A percentile compares a stretch with the other conserved stretches of the same genome.
These are phyloP conservation scores for Zygogramma bicolorata DNA, from an alignment of 2,888 invertebrate genomes.

Conservation along the genomic window DNA sequence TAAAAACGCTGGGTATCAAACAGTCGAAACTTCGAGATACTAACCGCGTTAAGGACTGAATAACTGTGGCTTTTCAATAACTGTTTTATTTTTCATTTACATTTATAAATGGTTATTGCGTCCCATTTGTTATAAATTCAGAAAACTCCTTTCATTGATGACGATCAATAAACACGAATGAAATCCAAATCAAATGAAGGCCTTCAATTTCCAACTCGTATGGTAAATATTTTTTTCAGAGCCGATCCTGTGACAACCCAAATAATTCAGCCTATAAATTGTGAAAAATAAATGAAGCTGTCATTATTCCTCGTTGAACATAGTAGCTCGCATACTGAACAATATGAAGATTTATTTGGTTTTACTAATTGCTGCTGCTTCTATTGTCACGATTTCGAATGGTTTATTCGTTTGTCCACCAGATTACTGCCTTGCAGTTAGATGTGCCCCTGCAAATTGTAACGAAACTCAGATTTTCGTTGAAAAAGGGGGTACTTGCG, in stretches of 20 bases:
- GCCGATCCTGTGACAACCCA: neutral
- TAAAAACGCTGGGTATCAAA: too few relatives aligned
- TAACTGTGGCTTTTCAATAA: too few relatives aligned
- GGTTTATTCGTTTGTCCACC: constrained; percentile 10
- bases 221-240: too few relatives aligned
- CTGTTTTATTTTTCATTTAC: too few relatives aligned
- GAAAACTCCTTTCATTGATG: too few relatives aligned
- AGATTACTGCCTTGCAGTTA: constrained; percentile 1
- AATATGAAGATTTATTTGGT: neutral
- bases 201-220: too few relatives aligned
- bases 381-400: neutral
- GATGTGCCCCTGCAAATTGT: constrained; percentile 2
- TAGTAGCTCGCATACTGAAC: neutral
- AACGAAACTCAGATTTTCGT: constrained; percentile 21
- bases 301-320: neutral
- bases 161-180: too few relatives aligned
- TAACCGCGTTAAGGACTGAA: too few relatives aligned
- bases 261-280: neutral
- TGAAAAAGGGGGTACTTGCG: constrained; percentile 23
- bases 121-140: too few relatives aligned
- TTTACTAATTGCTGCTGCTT: neutral
- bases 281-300: neutral
- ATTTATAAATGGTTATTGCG: too few relatives aligned
- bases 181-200: too few relatives aligned
- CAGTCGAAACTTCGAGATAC: too few relatives aligned